phyloP scores from a whole-genome alignment of 2,113 vertebrate species.

The Amazona guildingii region DNA sequence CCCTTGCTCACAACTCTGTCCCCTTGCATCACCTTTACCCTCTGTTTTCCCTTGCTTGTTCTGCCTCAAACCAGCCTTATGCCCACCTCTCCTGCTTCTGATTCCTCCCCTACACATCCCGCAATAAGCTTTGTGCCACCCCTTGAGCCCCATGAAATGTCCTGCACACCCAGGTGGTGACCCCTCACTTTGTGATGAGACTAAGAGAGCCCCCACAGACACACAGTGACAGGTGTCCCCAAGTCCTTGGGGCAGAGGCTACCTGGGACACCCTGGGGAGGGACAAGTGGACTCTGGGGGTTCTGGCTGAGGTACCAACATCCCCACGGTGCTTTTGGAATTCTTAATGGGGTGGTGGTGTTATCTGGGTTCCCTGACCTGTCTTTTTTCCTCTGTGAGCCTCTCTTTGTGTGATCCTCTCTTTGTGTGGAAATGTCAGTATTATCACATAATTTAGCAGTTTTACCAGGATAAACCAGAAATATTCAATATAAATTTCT shows the following conservation, averaged over 20 bases:
- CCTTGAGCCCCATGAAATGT: neutral
- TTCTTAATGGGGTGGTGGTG: fast-evolving
- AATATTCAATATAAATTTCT: neutral
- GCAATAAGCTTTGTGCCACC: neutral
- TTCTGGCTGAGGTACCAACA: fast-evolving
- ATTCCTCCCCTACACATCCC: neutral
- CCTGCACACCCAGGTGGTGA: fast-evolving
- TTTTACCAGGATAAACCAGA: neutral
- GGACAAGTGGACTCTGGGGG: fast-evolving
- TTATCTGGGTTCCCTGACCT: neutral
- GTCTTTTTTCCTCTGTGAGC: neutral
- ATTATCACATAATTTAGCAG: neutral
- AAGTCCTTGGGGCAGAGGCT: fast-evolving
- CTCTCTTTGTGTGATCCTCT: neutral
- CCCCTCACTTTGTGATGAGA: neutral
- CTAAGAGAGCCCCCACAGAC: fast-evolving
- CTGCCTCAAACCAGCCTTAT: neutral
- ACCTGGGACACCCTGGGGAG: fast-evolving
- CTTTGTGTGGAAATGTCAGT: neutral
- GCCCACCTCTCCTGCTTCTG: neutral
- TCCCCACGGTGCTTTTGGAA: fast-evolving
- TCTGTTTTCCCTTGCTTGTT: neutral
- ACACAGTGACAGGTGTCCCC: fast-evolving
- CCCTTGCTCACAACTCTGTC: fast-evolving
- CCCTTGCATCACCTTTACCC: neutral